Conservation (phyloP, 2,888 invertebrate genomes). For the Coelinius sp. region DNA sequence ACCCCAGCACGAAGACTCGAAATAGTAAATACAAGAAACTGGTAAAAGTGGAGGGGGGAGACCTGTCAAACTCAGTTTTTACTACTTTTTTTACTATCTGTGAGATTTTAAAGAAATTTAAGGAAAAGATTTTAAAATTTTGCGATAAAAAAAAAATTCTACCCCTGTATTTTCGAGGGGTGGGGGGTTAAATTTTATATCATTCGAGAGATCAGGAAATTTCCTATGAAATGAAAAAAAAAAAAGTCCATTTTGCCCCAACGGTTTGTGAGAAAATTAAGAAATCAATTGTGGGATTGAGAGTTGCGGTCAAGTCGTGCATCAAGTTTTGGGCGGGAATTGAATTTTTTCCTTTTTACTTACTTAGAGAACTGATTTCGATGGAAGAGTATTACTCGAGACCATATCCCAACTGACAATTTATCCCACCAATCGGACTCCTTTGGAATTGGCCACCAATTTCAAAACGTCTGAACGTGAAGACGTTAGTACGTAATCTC, state of each 20-base stretch:
- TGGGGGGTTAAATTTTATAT: too few relatives aligned
- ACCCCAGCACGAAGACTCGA: conserved; percentile 16
- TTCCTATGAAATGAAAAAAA: too few relatives aligned
- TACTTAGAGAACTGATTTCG: too few relatives aligned
- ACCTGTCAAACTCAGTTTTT: conserved; percentile 6
- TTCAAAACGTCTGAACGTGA: background rate
- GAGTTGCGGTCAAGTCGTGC: background rate
- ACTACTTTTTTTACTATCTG: background rate
- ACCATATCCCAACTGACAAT: background rate
- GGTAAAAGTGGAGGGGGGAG: too few relatives aligned
- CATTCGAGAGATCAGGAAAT: too few relatives aligned
- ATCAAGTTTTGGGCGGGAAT: background rate
- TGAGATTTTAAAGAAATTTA: background rate
- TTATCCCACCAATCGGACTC: background rate
- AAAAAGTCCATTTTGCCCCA: too few relatives aligned
- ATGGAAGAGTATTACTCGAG: background rate
- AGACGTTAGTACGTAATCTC: conserved; percentile 10
- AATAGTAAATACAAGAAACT: conserved; percentile 19
- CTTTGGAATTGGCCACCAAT: background rate
- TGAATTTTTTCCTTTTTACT: too few relatives aligned
- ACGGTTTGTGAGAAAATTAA: background rate
- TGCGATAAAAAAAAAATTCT: too few relatives aligned
- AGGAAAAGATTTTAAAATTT: too few relatives aligned
- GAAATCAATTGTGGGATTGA: background rate
- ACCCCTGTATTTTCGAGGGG: too few relatives aligned